Percentiles rank a stretch among this genome's conserved stretches.
Conservation (phyloP, 2,113 vertebrate species). For the Oenanthe melanoleuca region DNA sequence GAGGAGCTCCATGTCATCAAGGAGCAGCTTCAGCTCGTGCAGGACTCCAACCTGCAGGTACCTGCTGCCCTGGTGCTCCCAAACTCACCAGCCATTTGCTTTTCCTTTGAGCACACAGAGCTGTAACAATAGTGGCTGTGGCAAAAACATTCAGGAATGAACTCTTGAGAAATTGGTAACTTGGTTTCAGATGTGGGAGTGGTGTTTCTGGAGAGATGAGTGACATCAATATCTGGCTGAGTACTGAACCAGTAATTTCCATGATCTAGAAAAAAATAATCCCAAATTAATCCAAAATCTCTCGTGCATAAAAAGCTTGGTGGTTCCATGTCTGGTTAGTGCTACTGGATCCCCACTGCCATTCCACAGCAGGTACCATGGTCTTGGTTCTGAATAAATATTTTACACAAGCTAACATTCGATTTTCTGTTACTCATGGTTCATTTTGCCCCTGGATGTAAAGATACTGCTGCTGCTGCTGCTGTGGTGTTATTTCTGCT, state of each 20-base stretch:
- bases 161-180: not conserved
- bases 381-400: not conserved
- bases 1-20: constrained; percentile 86
- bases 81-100: not conserved
- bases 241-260: not conserved
- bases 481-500: not conserved
- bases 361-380: not conserved
- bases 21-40: constrained; percentile 83
- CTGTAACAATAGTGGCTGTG: not conserved
- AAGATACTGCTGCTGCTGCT: not conserved
- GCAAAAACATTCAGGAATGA: not conserved
- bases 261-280: not conserved
- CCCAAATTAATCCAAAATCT: not conserved
- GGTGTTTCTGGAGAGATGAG: not conserved
- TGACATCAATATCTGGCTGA: not conserved
- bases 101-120: not conserved
- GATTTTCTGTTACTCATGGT: not conserved
- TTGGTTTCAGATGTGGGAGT: not conserved
- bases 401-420: not conserved
- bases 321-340: fast-evolving
- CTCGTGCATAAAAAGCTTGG: too few species aligned
- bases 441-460: not conserved
- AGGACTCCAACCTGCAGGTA: constrained; percentile 83
- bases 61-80: fast-evolving
- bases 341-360: not conserved